These are phyloP conservation scores for Eufriesea mexicana DNA, from an alignment of 1,140 invertebrate species.

Conservation along the genomic window DNA sequence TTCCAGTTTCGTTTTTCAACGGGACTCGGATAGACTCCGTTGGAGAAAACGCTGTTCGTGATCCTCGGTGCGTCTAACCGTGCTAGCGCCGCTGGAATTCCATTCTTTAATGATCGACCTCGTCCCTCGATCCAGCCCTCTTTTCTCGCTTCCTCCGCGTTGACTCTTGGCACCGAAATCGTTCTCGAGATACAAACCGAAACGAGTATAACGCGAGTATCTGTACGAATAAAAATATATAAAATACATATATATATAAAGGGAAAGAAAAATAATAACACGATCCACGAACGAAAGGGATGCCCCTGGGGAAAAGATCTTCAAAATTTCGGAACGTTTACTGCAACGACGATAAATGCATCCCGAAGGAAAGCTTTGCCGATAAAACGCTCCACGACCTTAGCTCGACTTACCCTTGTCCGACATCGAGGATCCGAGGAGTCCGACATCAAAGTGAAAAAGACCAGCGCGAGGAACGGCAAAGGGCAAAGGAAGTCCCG, in stretches of 20 bases:
- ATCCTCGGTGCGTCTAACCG: not conserved
- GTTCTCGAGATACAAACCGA: too few relatives aligned
- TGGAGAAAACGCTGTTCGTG: not conserved
- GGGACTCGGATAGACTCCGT: not conserved
- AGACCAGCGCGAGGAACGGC: too few relatives aligned
- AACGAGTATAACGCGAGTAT: too few relatives aligned
- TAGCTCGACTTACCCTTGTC: not conserved
- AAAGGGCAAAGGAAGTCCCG: not conserved
- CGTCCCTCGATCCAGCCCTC: not conserved
- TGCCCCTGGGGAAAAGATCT: too few relatives aligned
- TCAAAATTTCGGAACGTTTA: not conserved
- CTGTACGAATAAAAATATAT: too few relatives aligned
- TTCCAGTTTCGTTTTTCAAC: conserved; percentile 31
- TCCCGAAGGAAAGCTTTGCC: not conserved
- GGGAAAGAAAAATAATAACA: not conserved
- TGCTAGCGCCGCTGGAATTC: not conserved
- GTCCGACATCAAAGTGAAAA: not conserved
- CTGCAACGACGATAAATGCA: not conserved
- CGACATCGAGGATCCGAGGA: not conserved
- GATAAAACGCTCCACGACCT: not conserved
- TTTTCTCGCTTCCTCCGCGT: not conserved
- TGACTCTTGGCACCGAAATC: not conserved
- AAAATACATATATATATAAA: too few relatives aligned
- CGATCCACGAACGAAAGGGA: too few relatives aligned
- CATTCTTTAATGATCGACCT: not conserved